phyloP scores from a whole-genome alignment of 2,888 invertebrate genomes.

The Hypselothyrea guttata region DNA sequence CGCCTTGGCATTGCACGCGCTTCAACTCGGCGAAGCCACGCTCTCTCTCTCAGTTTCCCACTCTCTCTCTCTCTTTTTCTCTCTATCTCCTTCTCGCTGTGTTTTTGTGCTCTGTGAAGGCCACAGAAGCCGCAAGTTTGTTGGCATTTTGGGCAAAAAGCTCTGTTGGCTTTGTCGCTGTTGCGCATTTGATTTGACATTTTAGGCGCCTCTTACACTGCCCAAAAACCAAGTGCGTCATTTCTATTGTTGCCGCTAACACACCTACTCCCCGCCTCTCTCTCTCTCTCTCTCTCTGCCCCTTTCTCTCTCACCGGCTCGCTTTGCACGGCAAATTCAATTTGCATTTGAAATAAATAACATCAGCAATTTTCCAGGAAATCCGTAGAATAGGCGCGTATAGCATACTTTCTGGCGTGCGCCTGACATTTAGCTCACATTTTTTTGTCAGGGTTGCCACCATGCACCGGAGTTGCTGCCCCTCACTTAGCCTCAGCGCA shows the following conservation, averaged over 20 bases:
- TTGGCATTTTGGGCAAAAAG: conserved; percentile 30
- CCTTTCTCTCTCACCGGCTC: background rate
- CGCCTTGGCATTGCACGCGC: conserved; percentile 74
- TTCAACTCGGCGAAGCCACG: conserved; percentile 52
- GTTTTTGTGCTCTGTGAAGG: conserved; percentile 42
- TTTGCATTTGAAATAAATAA: conserved; percentile 61
- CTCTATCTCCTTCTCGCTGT: conserved; percentile 17
- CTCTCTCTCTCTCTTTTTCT: conserved; percentile 17
- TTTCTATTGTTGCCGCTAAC: conserved; percentile 48
- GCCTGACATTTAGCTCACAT: conserved; percentile 1
- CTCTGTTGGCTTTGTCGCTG: conserved; percentile 40
- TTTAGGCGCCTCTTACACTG: conserved; percentile 32
- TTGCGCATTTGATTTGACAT: conserved; percentile 46
- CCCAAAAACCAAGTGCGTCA: conserved; percentile 61
- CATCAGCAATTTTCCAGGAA: conserved; percentile 46
- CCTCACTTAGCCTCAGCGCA: conserved; percentile 28
- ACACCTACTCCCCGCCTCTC: background rate
- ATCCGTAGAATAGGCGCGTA: conserved; percentile 31
- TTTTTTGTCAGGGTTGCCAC: conserved; percentile 12
- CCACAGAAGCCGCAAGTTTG: conserved; percentile 36
- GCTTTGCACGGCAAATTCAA: conserved; percentile 48
- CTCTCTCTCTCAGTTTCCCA: background rate
- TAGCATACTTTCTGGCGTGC: background rate
- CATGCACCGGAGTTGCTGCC: conserved; percentile 13
- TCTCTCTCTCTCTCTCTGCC: background rate